Percentiles rank a stretch among this genome's conserved stretches.
Conservation (phyloP, 2,888 invertebrate genomes). For the Nasonovia ribisnigri region DNA sequence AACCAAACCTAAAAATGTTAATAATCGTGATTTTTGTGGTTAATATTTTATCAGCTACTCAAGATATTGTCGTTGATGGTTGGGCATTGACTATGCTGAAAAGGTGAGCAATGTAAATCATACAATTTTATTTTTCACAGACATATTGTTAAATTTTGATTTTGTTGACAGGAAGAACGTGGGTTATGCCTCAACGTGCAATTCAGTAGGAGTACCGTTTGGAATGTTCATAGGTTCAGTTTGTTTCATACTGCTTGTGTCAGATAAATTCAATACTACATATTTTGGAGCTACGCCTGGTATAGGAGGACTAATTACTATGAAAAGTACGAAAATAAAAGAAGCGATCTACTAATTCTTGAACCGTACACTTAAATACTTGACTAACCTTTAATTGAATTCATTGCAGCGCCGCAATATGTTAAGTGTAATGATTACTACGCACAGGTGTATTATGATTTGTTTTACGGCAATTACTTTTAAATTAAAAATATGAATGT, state of each 20-base stretch:
- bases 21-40: conserved; percentile 89
- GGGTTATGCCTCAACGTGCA: conserved; percentile 98
- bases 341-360: neutral
- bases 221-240: conserved; percentile 98
- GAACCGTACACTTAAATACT: neutral
- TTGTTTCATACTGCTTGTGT: conserved; percentile 95
- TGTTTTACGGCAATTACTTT: neutral
- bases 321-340: conserved; percentile 20
- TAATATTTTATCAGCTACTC: conserved; percentile 97
- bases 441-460: neutral
- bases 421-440: neutral
- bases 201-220: conserved; percentile 97
- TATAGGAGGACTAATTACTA: neutral
- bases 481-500: neutral
- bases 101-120: conserved; percentile 73
- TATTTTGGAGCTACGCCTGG: conserved; percentile 77
- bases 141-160: neutral
- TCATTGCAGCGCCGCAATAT: neutral
- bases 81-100: conserved; percentile 99
- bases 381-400: neutral
- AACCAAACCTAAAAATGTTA: conserved; percentile 72
- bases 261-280: conserved; percentile 93
- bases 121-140: neutral
- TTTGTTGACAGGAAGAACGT: conserved; percentile 83
- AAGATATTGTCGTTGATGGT: conserved; percentile 99